These are phyloP conservation scores for Calephelis virginiensis DNA, from an alignment of 1,140 invertebrate species.

Conservation along the genomic window DNA sequence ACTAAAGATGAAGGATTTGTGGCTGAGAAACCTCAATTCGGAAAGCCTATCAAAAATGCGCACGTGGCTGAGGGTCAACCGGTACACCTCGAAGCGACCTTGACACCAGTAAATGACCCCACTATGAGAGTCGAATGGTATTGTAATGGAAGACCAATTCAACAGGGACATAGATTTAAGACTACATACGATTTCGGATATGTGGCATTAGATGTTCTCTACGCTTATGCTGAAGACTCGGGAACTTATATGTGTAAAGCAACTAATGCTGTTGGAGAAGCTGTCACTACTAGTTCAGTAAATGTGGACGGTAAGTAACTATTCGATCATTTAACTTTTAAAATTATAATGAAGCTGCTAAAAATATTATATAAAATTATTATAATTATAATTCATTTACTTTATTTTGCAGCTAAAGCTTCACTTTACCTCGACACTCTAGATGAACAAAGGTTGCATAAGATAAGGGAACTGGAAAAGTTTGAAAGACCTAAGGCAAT, in stretches of 20 bases:
- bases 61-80: constrained; percentile 92
- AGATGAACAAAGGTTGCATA: constrained; percentile 91
- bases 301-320: constrained; percentile 86
- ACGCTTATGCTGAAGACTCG: constrained; percentile 96
- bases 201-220: constrained; percentile 96
- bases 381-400: too few relatives aligned
- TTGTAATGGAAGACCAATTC: constrained; percentile 93
- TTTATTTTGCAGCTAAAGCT: constrained; percentile 83
- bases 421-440: constrained; percentile 92
- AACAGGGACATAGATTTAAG: constrained; percentile 93
- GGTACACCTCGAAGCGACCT: constrained; percentile 96
- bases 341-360: too few relatives aligned
- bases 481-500: constrained; percentile 86
- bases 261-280: constrained; percentile 94
- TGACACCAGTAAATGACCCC: constrained; percentile 96
- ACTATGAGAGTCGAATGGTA: constrained; percentile 98
- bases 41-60: constrained; percentile 91
- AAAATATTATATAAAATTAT: too few relatives aligned
- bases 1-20: constrained; percentile 85
- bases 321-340: not conserved
- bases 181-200: constrained; percentile 98
- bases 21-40: constrained; percentile 92
- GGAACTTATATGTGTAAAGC: constrained; percentile 97
- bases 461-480: constrained; percentile 93
- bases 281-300: constrained; percentile 92